These are phyloP conservation scores for Ypsolopha scabrella DNA, from an alignment of 2,888 invertebrate species.

Conservation along the genomic window DNA sequence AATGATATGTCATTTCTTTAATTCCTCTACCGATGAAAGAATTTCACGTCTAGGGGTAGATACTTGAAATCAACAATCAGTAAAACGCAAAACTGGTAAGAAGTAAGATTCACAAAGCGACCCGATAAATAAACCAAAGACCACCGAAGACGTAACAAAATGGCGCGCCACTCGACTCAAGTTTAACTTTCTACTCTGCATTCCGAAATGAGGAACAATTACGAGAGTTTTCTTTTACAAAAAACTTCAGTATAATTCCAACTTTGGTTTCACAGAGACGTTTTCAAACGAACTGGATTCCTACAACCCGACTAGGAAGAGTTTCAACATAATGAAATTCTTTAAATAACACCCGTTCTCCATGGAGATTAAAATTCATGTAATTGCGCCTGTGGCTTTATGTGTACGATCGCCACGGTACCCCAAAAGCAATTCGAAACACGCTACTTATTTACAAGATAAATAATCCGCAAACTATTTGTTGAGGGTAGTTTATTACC, in stretches of 20 bases:
- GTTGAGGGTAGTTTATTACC: neutral
- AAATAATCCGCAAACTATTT: neutral
- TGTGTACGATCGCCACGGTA: neutral
- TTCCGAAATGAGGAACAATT: slow-evolving; percentile 35
- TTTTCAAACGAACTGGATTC: slow-evolving; percentile 50
- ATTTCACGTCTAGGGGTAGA: no score
- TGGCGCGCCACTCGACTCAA: neutral
- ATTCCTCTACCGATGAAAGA: no score
- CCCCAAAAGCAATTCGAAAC: neutral
- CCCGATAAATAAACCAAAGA: neutral
- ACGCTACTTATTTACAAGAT: neutral
- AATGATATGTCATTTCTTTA: no score
- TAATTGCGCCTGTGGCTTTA: slow-evolving; percentile 36
- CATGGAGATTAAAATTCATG: slow-evolving; percentile 51
- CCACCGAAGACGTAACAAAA: neutral
- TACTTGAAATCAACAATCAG: no score
- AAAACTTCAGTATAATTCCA: slow-evolving; percentile 47
- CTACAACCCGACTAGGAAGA: slow-evolving; percentile 37
- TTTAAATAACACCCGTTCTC: slow-evolving; percentile 47
- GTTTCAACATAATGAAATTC: slow-evolving; percentile 64
- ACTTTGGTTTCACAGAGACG: slow-evolving; percentile 30
- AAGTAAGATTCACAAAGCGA: neutral
- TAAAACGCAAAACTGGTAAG: neutral
- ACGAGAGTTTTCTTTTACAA: slow-evolving; percentile 39
- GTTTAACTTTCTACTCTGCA: slow-evolving; percentile 20